These are phyloP conservation scores for Danio aesculapii DNA, from an alignment of 2,797 vertebrate species.

Conservation along the genomic window DNA sequence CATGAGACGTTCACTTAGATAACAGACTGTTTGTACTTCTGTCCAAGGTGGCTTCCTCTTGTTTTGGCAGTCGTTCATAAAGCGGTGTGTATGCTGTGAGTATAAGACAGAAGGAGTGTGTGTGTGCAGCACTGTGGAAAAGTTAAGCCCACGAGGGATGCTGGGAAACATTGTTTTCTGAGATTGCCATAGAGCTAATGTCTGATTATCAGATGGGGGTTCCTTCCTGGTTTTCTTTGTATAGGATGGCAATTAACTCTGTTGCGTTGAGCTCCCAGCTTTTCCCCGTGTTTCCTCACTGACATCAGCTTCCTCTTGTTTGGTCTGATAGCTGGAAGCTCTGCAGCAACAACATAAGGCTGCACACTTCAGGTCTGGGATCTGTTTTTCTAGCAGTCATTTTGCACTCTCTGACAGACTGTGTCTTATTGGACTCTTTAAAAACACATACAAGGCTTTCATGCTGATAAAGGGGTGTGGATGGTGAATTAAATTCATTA, in stretches of 20 bases:
- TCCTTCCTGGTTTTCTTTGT: slow-evolving; percentile 84
- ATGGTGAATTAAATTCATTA: slow-evolving; percentile 39
- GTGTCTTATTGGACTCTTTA: slow-evolving; percentile 35
- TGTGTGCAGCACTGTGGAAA: slow-evolving; percentile 65
- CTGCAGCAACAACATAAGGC: slow-evolving; percentile 63
- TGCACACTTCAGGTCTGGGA: slow-evolving; percentile 38
- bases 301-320: slow-evolving; percentile 79
- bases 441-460: slow-evolving; percentile 3
- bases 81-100: slow-evolving; percentile 64
- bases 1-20: slow-evolving; percentile 62
- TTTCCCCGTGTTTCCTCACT: slow-evolving; percentile 71
- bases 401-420: slow-evolving; percentile 13
- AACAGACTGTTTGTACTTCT: slow-evolving; percentile 58
- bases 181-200: slow-evolving; percentile 58
- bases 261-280: slow-evolving; percentile 72
- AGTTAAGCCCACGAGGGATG: slow-evolving; percentile 48
- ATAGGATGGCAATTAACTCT: slow-evolving; percentile 72
- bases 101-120: slow-evolving; percentile 60
- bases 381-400: slow-evolving; percentile 36
- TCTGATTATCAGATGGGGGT: slow-evolving; percentile 78
- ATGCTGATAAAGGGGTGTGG: slow-evolving; percentile 36
- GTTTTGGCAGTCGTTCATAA: slow-evolving; percentile 65
- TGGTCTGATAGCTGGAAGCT: slow-evolving; percentile 64
- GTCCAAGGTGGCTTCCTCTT: slow-evolving; percentile 64
- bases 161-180: slow-evolving; percentile 67